Evolutionary conservation across 37 sponge, comb jelly and placozoan species (phyloP).

Genomic region (Beroe forskalii): DNA sequence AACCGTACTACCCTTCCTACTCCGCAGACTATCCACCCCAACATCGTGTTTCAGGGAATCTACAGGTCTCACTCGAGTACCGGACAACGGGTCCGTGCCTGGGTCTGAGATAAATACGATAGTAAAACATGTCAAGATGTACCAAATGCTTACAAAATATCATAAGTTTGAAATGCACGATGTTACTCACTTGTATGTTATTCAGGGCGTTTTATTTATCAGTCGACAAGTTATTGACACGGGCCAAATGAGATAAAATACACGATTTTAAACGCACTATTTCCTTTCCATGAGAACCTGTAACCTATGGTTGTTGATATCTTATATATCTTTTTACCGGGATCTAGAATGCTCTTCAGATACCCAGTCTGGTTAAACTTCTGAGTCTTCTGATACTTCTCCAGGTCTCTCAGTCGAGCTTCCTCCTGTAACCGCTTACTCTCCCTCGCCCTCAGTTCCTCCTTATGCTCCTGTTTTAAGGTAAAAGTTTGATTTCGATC

Average conservation of each 20-base stretch:
- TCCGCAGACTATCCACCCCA: neutral
- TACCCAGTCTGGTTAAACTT: slow-evolving; percentile 57
- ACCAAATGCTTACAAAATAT: too few relatives aligned
- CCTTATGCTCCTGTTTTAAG: slow-evolving; percentile 28
- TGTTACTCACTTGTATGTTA: too few relatives aligned
- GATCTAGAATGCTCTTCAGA: slow-evolving; percentile 49
- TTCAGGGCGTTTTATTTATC: too few relatives aligned
- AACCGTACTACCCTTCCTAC: slow-evolving; percentile 44
- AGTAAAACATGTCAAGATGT: too few relatives aligned
- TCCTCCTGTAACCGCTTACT: slow-evolving; percentile 32
- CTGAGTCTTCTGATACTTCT: slow-evolving; percentile 43
- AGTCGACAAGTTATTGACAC: too few relatives aligned
- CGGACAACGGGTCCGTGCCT: slow-evolving; percentile 32
- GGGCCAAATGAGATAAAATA: too few relatives aligned
- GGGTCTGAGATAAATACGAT: neutral
- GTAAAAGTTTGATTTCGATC: too few relatives aligned
- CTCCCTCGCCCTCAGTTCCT: slow-evolving; percentile 37
- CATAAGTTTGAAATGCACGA: too few relatives aligned
- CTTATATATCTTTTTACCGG: too few relatives aligned
- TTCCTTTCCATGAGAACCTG: too few relatives aligned
- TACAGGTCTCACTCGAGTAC: neutral
- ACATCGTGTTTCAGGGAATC: slow-evolving; percentile 20
- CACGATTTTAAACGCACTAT: too few relatives aligned
- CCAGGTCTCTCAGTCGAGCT: slow-evolving; percentile 7
- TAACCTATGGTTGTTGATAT: too few relatives aligned